phyloP scores from a whole-genome alignment of 2,888 invertebrate genomes.

The Pseudolycoriella hygida region DNA sequence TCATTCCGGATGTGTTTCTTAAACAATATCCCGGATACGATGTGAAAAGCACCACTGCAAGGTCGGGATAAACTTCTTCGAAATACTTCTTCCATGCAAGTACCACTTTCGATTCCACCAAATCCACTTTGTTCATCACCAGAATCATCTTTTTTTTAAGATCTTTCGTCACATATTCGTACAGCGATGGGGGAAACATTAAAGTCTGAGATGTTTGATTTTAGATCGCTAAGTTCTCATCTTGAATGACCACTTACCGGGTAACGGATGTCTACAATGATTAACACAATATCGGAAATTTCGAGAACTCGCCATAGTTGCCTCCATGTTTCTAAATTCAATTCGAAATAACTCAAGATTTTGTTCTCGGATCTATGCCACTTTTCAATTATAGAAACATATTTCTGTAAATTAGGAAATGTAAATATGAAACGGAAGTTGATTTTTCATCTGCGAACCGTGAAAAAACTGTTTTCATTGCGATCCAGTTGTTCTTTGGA shows the following conservation, averaged over 20 bases:
- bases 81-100: slow-evolving; percentile 80
- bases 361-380: slow-evolving; percentile 34
- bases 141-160: slow-evolving; percentile 72
- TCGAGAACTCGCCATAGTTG: slow-evolving; percentile 91
- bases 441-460: slow-evolving; percentile 13
- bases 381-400: slow-evolving; percentile 46
- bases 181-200: slow-evolving; percentile 83
- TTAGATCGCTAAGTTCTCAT: no score
- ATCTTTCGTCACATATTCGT: slow-evolving; percentile 53
- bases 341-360: slow-evolving; percentile 71
- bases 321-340: slow-evolving; percentile 91
- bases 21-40: slow-evolving; percentile 44
- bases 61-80: slow-evolving; percentile 43
- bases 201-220: slow-evolving; percentile 42
- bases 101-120: slow-evolving; percentile 63
- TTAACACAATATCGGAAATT: slow-evolving; percentile 76
- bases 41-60: slow-evolving; percentile 68
- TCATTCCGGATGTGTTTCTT: slow-evolving; percentile 24
- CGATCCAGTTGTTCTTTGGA: slow-evolving; percentile 52
- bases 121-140: slow-evolving; percentile 82
- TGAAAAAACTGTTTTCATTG: slow-evolving; percentile 68
- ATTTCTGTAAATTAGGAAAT: slow-evolving; percentile 49
- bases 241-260: slow-evolving; percentile 37
- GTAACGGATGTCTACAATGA: slow-evolving; percentile 77
- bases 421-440: no score